These are phyloP conservation scores for Conger conger DNA, from an alignment of 2,113 vertebrate genomes.

Conservation along the genomic window DNA sequence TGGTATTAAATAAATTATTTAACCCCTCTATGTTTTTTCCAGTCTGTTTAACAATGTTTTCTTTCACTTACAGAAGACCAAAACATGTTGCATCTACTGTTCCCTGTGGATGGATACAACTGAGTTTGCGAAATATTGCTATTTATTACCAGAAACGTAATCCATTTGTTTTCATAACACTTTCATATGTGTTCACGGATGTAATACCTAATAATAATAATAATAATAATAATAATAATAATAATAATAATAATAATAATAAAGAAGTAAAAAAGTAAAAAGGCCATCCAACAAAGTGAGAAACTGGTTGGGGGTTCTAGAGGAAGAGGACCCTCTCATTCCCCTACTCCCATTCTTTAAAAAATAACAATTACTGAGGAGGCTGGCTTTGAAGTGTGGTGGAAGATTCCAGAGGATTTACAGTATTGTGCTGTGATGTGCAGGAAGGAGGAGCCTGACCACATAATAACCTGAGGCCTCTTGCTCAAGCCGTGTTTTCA, in stretches of 20 bases:
- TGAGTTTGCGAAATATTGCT: not conserved
- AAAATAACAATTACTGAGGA: not conserved
- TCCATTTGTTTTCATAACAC: not conserved
- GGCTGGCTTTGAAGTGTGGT: not conserved
- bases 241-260: not conserved
- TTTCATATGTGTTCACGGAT: too few species aligned
- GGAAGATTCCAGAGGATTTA: not conserved
- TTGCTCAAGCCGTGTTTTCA: conserved; percentile 7
- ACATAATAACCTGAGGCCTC: not conserved
- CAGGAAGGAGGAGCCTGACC: not conserved
- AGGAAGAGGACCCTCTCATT: not conserved
- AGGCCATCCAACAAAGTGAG: not conserved
- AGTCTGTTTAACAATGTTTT: too few species aligned
- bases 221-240: not conserved
- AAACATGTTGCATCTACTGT: not conserved
- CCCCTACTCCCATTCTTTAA: not conserved
- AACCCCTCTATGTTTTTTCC: not conserved
- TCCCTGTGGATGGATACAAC: not conserved
- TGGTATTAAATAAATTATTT: not conserved
- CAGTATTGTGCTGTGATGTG: not conserved
- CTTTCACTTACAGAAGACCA: too few species aligned
- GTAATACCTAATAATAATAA: too few species aligned
- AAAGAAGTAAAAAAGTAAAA: not conserved
- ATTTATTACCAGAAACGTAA: not conserved
- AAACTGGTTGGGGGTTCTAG: not conserved